Percentiles rank a stretch among this genome's conserved stretches.
phyloP scores from a whole-genome alignment of 2,888 invertebrate species.

The Nemotelus nigrinus region DNA sequence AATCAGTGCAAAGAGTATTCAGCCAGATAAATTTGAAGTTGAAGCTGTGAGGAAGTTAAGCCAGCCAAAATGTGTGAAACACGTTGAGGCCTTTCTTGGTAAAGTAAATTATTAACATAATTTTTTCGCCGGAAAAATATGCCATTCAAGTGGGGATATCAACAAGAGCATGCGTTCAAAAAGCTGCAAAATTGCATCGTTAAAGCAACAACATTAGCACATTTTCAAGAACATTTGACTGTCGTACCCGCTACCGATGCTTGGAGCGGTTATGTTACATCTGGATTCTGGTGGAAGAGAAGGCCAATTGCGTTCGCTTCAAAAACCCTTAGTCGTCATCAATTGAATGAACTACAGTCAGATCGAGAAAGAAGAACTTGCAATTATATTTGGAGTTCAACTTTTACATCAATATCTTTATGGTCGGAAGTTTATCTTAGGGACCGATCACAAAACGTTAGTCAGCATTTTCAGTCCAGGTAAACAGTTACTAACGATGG shows the following conservation, averaged over 20 bases:
- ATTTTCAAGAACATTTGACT: no score
- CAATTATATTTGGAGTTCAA: background rate
- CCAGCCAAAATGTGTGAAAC: background rate
- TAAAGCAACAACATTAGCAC: background rate
- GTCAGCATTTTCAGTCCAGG: background rate
- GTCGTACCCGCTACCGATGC: no score
- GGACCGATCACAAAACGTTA: background rate
- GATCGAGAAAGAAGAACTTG: background rate
- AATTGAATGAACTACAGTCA: background rate
- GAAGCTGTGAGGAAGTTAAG: background rate
- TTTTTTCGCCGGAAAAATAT: background rate
- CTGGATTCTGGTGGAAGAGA: background rate
- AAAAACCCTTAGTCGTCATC: no score
- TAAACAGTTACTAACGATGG: no score
- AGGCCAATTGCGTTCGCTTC: no score
- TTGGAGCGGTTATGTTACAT: background rate
- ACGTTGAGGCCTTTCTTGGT: background rate
- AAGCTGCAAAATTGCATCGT: background rate
- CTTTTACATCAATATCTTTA: background rate
- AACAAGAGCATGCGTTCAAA: background rate
- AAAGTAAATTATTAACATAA: background rate
- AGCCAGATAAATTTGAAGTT: background rate
- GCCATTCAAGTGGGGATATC: background rate
- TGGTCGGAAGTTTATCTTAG: background rate
- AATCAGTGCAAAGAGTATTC: background rate